Evolutionary conservation across 2,888 invertebrate genomes (phyloP), one percentile per base, ranked within the genome.

Genomic region (Drosophila infuscata): DNA sequence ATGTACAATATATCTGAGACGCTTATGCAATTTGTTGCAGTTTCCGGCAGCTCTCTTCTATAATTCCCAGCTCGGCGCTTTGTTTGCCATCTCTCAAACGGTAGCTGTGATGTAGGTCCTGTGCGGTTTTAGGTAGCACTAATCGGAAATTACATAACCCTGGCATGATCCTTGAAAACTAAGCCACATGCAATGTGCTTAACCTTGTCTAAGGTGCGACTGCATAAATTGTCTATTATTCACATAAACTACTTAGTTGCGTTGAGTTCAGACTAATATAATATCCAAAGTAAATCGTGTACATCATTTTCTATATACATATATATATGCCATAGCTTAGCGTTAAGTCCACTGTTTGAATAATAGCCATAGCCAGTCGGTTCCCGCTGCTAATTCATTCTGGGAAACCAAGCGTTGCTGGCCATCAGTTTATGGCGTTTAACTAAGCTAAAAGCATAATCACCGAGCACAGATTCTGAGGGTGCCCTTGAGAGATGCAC

Each of bases 11-110:
- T n/a, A 73, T 81, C 64, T 59, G 49, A 65, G 70, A 70, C 74
- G 52, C 77, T 90, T 90, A 87, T 88, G 87, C 91, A 87, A 87
- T 87, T 90, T 82, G 87, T 79, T 87, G 88, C 88, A 86, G 89
- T 86, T 83, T 73, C 64, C 78, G 64, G 58, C 62, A 30, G 57
- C n/a, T 61, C 58, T 49, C 57, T 63, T 48, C 54, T 17, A 33
- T 63, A 59, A 71, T 35, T 62, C 68, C 46, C 59, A 66, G 43
- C 68, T 64, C 76, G 72, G 73, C 73, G 72, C 73, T 72, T 77
- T 86, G 77, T 86, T 90, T 85, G 52, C 48, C 62, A 51, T 20
- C 57, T 48, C 25, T 79, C 12, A 32, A 66, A 80, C 81, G 62
- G 70, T 66, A 85, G 84, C 83, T 53, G 56, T 59, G 68, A 17